Evolutionary conservation across 2,797 vertebrate species (phyloP), one percentile per base, ranked within the genome.

Genomic region (Poecilia velifera): DNA sequence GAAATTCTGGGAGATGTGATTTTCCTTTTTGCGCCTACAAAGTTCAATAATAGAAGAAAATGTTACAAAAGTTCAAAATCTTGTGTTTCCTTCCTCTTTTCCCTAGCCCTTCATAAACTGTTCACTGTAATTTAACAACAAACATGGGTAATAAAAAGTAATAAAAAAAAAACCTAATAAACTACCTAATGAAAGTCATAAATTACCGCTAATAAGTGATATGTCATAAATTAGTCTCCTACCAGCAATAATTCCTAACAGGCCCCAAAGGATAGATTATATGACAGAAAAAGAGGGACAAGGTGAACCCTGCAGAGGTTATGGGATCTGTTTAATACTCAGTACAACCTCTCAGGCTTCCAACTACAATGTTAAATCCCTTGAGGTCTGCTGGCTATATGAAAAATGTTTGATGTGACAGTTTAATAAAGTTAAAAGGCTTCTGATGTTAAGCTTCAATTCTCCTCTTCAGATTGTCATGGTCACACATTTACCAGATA

Each of bases 341-440:
- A 14, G 68, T 34, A 31, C 47, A 36, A 57, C 55, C 46, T n/a
- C 73, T 75, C 34, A 82, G 74, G 28, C 43, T 45, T 28, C 46
- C 76, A 39, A 76, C 72, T 77, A 55, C 62, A 16, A 25, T 78
- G 73, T 80, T 79, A 64, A 86, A 90, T 77, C 74, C 62, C 70
- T 84, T 16, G 51, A 87, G 78, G 64, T 86, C 78, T 53, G 72
- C 45, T 83, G 88, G 83, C 88, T 76, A 75, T 75, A 80, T 90
- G 82, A 89, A 76, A 73, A 89, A 90, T 85, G 66, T 76, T 70
- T 34, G 72, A 43, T 77, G 75, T 91, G 87, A 91, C 91, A 90
- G 79, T 90, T 93, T 91, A 90, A 93, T 92, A 90, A 79, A 93
- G 92, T 87, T 92, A 90, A 94, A 92, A 93, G 88, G 88, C 88